These are phyloP conservation scores for Hemaris fuciformis DNA, from an alignment of 2,888 invertebrate species.

Conservation along the genomic window DNA sequence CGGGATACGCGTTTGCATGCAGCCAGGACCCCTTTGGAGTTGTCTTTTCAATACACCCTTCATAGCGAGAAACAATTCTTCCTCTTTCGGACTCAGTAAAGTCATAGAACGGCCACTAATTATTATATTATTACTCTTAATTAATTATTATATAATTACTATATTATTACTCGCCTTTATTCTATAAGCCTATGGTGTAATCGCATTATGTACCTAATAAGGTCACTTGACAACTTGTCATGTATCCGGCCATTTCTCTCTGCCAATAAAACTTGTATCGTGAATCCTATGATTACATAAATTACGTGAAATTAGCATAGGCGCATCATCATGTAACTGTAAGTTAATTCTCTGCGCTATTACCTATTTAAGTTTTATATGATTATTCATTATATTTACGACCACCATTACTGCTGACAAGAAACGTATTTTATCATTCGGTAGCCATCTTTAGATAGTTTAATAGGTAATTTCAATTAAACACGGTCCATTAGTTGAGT, in stretches of 20 bases:
- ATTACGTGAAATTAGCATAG: conserved; percentile 10
- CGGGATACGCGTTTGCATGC: too few relatives aligned
- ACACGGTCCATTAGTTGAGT: neutral
- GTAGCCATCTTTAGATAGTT: conserved; percentile 28
- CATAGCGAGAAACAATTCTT: too few relatives aligned
- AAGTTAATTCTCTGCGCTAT: neutral
- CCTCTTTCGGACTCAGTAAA: too few relatives aligned
- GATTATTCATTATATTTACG: conserved; percentile 10
- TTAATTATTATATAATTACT: too few relatives aligned
- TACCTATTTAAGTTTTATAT: neutral
- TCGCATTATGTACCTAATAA: neutral
- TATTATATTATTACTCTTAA: too few relatives aligned
- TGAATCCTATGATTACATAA: conserved; percentile 17
- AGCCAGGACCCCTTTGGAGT: too few relatives aligned
- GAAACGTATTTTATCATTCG: conserved; percentile 18
- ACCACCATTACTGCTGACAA: conserved; percentile 19
- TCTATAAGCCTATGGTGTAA: neutral
- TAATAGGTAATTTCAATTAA: conserved; percentile 13
- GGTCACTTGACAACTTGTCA: neutral
- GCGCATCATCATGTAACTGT: conserved; percentile 3
- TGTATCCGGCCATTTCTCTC: neutral
- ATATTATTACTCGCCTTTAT: too few relatives aligned
- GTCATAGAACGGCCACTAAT: too few relatives aligned
- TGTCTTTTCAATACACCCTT: too few relatives aligned
- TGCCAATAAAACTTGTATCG: neutral